Conservation (phyloP, 2,797 vertebrate species). For the Phrynocephalus forsythii region DNA sequence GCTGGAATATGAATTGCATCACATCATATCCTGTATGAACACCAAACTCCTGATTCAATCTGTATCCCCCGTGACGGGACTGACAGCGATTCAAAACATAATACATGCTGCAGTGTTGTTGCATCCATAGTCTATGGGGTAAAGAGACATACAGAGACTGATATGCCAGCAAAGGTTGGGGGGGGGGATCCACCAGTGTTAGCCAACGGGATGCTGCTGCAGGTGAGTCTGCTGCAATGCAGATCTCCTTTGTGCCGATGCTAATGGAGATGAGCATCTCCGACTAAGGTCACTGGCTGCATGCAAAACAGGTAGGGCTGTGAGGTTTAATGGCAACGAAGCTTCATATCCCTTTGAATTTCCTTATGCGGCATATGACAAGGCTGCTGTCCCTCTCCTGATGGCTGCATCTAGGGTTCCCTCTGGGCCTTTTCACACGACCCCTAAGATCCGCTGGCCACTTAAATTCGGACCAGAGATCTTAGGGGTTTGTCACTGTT, state of each 20-base stretch:
- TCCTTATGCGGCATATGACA: neutral
- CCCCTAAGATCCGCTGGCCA: too few relatives aligned
- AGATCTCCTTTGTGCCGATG: neutral
- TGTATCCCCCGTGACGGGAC: too few relatives aligned
- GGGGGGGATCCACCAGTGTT: neutral
- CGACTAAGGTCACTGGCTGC: neutral
- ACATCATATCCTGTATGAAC: too few relatives aligned
- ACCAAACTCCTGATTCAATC: too few relatives aligned
- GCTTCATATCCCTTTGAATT: neutral
- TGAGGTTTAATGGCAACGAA: neutral
- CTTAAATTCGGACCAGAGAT: too few relatives aligned
- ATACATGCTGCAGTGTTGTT: too few relatives aligned
- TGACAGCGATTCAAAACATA: too few relatives aligned
- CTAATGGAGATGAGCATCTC: neutral
- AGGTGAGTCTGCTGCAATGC: neutral
- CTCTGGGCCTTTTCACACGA: too few relatives aligned
- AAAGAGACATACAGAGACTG: neutral
- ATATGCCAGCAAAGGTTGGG: neutral
- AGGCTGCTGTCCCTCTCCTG: neutral
- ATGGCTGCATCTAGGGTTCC: neutral
- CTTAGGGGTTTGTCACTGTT: too few relatives aligned
- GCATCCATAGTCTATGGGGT: neutral
- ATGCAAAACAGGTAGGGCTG: neutral
- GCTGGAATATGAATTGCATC: too few relatives aligned
- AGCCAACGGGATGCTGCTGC: neutral